Conservation (phyloP, 30 jellyfish, hydroid and myxozoan genomes). For the Chrysaora quinquecirrha region DNA sequence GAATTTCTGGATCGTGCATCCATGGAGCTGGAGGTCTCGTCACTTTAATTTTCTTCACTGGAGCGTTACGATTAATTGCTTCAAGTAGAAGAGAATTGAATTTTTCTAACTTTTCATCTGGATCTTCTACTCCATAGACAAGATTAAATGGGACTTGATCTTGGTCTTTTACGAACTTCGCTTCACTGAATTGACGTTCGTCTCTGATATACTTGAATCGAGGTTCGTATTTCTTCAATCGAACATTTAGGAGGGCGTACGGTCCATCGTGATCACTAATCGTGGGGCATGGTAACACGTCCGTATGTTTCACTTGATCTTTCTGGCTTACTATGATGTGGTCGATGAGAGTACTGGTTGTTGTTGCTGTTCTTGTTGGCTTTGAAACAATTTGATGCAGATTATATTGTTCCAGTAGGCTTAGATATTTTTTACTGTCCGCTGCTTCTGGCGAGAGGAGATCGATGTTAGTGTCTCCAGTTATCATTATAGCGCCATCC, state of each 20-base stretch:
- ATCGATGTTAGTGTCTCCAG: constrained; percentile 52
- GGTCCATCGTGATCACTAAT: too few relatives aligned
- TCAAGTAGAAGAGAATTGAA: constrained; percentile 2
- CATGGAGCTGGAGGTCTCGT: constrained; percentile 21
- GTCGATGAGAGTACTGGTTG: too few relatives aligned
- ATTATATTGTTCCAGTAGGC: constrained; percentile 6
- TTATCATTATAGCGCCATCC: constrained; percentile 24
- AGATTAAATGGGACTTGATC: not conserved
- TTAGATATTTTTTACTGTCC: constrained; percentile 10
- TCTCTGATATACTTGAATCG: too few relatives aligned
- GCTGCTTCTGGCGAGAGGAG: constrained; percentile 34
- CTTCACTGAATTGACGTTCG: too few relatives aligned
- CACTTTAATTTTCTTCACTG: constrained; percentile 16
- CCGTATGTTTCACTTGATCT: too few relatives aligned
- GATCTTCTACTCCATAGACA: not conserved
- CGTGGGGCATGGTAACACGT: too few relatives aligned
- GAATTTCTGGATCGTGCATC: not conserved
- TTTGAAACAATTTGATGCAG: too few relatives aligned
- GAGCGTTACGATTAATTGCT: not conserved
- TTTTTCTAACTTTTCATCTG: not conserved
- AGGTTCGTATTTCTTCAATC: too few relatives aligned
- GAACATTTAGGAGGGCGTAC: too few relatives aligned
- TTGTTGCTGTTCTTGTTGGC: too few relatives aligned
- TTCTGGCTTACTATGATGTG: too few relatives aligned
- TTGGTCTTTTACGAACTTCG: not conserved